A percentile compares a stretch with the other conserved stretches of the same genome.
Evolutionary conservation across 1,140 invertebrate genomes (phyloP).

Genomic region (Ridgeia piscesae): DNA sequence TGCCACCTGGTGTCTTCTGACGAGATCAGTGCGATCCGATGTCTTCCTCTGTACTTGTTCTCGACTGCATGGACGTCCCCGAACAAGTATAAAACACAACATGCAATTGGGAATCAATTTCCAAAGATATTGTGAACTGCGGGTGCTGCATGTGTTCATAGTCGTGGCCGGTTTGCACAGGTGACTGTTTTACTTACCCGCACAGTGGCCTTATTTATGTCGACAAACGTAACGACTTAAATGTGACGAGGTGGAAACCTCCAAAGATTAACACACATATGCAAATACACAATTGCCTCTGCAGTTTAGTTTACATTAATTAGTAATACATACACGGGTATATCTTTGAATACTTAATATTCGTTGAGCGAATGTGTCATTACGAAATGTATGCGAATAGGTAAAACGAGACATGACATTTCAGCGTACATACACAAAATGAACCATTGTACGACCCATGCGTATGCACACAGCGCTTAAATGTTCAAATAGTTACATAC

Average conservation of each 20-base stretch:
- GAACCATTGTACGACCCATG: neutral
- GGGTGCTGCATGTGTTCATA: neutral
- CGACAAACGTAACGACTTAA: neutral
- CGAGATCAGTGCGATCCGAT: neutral
- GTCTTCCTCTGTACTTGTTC: neutral
- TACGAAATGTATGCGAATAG: too few species aligned
- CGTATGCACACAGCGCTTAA: neutral
- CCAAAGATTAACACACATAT: neutral
- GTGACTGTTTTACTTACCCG: neutral
- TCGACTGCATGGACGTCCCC: neutral
- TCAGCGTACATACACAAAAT: too few species aligned
- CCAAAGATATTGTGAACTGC: neutral
- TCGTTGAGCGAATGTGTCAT: neutral
- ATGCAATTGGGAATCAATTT: neutral
- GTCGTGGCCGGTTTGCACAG: neutral
- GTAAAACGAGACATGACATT: too few species aligned
- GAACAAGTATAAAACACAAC: neutral
- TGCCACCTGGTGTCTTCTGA: neutral
- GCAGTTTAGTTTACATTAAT: neutral
- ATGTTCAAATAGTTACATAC: neutral
- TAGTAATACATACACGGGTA: neutral
- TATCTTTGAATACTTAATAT: neutral
- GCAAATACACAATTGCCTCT: neutral
- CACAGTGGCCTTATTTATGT: neutral
- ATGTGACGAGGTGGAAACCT: neutral